Base-by-base conservation (phyloP, 2,888 invertebrate genomes). In the Catocala nupta region DNA sequence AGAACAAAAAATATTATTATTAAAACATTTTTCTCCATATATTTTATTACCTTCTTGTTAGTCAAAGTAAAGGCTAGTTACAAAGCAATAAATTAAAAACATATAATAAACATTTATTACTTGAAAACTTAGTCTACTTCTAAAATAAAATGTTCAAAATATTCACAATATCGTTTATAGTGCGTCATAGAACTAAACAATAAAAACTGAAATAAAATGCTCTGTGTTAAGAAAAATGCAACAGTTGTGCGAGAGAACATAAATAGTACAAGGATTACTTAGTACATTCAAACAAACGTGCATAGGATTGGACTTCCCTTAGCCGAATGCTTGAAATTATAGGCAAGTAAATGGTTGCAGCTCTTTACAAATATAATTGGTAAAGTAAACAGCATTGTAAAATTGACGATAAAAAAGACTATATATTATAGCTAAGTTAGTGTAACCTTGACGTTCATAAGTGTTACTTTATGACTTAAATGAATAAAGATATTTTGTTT, bases 81-180 rank as follows among this genome's bases (percentile, higher is more conserved):
- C 61, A 75, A 8, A 34, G 69, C 63, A 73, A 69, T 73, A 75
- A 72, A 63, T 72, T 65, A 71, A 59, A 39, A 50, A 65, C 2
- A 58, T 55, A 16, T 51, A 48, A 43, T 59, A 59, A 49, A 48
- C 36, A 45, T 47, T 42, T 53, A n/a, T 48, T 54, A 53, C 33
- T 33, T 53, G 34, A 13, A 48, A 53, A 53, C 39, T 48, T 42
- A 59, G 1, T 9, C 25, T 49, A 48, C 9, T 5, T 45, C 5
- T n/a, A 54, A 54, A 49, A 5, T 25, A 48, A 13, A 25, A n/a
- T 44, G 33, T 45, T 1, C 4, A 45, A 47, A 47, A 55, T 55
- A 54, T 44, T 44, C 33, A 54, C 54, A 55, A 55, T 43, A 48
- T 42, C n/a, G 9, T 33, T 13, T 9, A 0, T n/a, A 42, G n/a